phyloP scores from a whole-genome alignment of 23 tunicate species.

The Styela clava region DNA sequence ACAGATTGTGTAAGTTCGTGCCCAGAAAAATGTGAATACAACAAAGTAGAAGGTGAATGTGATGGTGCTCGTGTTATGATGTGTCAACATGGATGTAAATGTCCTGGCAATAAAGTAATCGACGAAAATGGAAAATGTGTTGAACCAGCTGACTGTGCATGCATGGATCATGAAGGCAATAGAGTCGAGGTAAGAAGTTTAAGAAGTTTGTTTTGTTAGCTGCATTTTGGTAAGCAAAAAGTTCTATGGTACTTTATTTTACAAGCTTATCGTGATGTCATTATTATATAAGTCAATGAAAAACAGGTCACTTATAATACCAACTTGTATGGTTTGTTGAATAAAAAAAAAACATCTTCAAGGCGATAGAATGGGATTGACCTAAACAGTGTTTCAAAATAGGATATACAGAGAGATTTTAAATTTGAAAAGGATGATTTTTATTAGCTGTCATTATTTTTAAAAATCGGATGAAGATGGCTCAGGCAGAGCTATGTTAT shows the following conservation, averaged over 20 bases:
- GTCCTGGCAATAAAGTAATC: conserved; percentile 70
- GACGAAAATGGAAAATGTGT: conserved; percentile 70
- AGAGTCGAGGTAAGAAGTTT: conserved; percentile 42
- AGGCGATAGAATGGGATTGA: too few relatives aligned
- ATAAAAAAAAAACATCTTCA: too few relatives aligned
- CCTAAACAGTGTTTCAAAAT: too few relatives aligned
- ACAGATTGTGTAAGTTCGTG: conserved; percentile 50
- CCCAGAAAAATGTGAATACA: conserved; percentile 50
- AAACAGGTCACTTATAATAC: too few relatives aligned
- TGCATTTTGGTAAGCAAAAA: neutral
- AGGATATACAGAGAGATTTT: too few relatives aligned
- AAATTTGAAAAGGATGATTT: too few relatives aligned
- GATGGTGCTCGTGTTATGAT: conserved; percentile 13
- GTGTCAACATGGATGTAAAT: conserved; percentile 69
- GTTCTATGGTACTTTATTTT: neutral
- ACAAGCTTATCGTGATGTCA: neutral
- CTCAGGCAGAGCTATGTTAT: too few relatives aligned
- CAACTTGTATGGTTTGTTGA: too few relatives aligned
- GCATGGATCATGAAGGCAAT: conserved; percentile 54
- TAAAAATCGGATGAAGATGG: too few relatives aligned
- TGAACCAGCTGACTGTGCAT: conserved; percentile 76
- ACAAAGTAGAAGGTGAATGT: conserved; percentile 13
- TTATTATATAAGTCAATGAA: neutral
- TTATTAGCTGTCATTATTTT: too few relatives aligned
- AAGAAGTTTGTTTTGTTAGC: too few relatives aligned